These are phyloP conservation scores for Asobara japonica DNA, from an alignment of 1,140 invertebrate genomes.

Conservation along the genomic window DNA sequence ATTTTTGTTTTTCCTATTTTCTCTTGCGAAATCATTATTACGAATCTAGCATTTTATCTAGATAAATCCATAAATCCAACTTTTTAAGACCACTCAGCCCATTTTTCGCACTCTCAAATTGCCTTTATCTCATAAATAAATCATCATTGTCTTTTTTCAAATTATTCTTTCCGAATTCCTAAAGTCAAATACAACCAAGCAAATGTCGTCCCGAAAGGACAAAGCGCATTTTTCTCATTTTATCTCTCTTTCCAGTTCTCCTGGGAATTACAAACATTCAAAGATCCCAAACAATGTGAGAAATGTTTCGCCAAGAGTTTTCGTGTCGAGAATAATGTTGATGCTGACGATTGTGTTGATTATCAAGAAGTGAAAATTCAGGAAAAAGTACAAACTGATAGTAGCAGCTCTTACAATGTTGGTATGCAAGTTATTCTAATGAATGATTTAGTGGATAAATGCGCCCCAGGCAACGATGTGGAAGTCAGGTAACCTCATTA, in stretches of 20 bases:
- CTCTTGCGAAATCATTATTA: no score
- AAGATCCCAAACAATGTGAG: conserved; percentile 51
- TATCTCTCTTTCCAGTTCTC: conserved; percentile 49
- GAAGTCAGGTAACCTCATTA: conserved; percentile 75
- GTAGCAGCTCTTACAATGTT: conserved; percentile 39
- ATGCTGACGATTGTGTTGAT: conserved; percentile 79
- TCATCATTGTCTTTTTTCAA: no score
- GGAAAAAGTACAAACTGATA: conserved; percentile 50
- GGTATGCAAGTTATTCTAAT: conserved; percentile 74
- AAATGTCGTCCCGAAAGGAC: neutral
- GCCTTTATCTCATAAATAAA: no score
- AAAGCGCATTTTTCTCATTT: conserved; percentile 19
- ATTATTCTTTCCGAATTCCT: no score
- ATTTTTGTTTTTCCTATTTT: no score
- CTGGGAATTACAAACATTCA: conserved; percentile 58
- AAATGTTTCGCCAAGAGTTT: conserved; percentile 49
- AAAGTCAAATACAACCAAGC: no score
- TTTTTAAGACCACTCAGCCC: no score
- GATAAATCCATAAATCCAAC: no score
- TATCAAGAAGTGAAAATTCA: conserved; percentile 93
- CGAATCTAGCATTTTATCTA: no score
- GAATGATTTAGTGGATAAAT: conserved; percentile 87
- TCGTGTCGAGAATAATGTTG: conserved; percentile 66
- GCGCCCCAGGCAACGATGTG: conserved; percentile 90
- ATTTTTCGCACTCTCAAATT: no score